Evolutionary conservation across 2,888 invertebrate genomes (phyloP), one percentile per base, ranked within the genome.

Genomic region (Syritta pipiens): DNA sequence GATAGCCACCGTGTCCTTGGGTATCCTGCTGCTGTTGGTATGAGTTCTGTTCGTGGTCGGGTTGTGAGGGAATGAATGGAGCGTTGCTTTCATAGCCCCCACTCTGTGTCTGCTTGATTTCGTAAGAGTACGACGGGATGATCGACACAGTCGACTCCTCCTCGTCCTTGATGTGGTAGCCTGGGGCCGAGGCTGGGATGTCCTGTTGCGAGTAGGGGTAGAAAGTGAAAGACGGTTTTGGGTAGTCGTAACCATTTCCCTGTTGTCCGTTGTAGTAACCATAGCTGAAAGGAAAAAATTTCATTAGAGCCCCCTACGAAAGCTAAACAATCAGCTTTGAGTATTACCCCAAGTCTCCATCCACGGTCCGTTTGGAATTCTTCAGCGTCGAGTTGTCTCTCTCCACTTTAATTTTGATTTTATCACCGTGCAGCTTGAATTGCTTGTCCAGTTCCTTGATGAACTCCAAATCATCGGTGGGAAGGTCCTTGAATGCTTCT

Each of bases 181-280:
- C 83, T 0, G 85, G 83, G 0, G 83, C 83, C 4, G 89, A 87
- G 5, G 84, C 71, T 17, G 88, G 88, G 72, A 93, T 92, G 83
- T 93, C 92, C 63, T 92, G 90, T 85, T 93, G 93, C 0, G 93
- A 93, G 85, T 93, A 93, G 3, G 93, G 93, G 84, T 93, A 93
- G 74, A 93, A 90, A 90, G 91, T 91, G 83, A 91, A 93, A 84
- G 91, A 92, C 7, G 90, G 89, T 26, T 87, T 87, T n/a, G 87
- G 85, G 69, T 88, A 89, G 10, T 87, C 85, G 71, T 88, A 88
- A 14, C 87, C 85, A 49, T 85, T 83, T 17, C 74, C 53, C 10
- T 67, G 67, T 4, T 81, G 57, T 1, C 72, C 68, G 12, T 81
- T 75, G 1, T 86, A 83, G 72, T 88, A 88, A 14, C 89, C 89